These are phyloP conservation scores for Drosophila tropicalis DNA, from an alignment of 1,140 invertebrate genomes.

Conservation along the genomic window DNA sequence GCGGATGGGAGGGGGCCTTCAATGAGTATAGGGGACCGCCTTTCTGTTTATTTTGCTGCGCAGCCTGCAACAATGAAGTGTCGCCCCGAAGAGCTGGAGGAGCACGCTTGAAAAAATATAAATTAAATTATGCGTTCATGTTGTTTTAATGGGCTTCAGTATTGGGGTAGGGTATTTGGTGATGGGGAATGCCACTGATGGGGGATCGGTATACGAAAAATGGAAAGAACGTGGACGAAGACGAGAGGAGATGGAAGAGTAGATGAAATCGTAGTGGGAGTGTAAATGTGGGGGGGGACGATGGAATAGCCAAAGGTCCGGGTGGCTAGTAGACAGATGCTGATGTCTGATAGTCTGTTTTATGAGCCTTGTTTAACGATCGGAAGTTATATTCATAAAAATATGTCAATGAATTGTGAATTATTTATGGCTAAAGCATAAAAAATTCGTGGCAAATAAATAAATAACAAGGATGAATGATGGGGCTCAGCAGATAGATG, in stretches of 20 bases:
- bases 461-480: conserved; percentile 56
- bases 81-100: conserved; percentile 54
- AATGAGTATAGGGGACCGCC: background rate
- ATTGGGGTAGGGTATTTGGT: conserved; percentile 3
- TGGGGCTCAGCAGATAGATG: conserved; percentile 19
- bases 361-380: conserved; percentile 79
- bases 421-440: conserved; percentile 64
- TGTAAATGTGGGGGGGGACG: background rate
- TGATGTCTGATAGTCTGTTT: conserved; percentile 58
- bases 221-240: background rate
- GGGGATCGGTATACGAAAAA: background rate
- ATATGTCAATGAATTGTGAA: conserved; percentile 82
- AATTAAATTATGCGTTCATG: conserved; percentile 82
- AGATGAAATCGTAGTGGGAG: background rate
- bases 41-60: conserved; percentile 47
- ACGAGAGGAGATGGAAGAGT: background rate
- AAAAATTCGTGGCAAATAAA: conserved; percentile 58
- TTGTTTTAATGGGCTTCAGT: conserved; percentile 74
- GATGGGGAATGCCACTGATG: background rate
- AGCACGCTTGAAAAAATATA: conserved; percentile 77
- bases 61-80: conserved; percentile 71
- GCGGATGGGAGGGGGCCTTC: background rate
- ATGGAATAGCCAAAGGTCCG: conserved; percentile 7
- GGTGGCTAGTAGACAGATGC: conserved; percentile 38
- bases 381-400: conserved; percentile 82